Base-by-base conservation (phyloP, 2,797 vertebrate species). In the Eidolon dupreanum region DNA sequence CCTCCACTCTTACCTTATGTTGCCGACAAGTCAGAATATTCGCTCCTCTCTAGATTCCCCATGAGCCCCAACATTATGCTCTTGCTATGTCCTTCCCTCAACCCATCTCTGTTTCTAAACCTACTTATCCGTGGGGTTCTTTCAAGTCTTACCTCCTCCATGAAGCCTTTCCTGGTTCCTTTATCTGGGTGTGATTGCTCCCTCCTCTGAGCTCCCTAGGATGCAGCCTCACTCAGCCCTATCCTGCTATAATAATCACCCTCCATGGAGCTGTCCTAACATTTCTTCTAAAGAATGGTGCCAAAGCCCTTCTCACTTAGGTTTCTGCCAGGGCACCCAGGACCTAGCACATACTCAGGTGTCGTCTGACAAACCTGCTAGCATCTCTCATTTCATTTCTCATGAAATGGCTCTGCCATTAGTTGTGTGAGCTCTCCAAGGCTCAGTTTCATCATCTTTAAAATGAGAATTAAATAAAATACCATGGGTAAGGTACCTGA, bases 241-340 rank as follows among this genome's bases (percentile, higher is more conserved):
- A 16, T 17, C n/a, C 31, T 26, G 53, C 61, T 53, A 0, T 26
- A 70, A 61, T n/a, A 15, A 3, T 31, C 10, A 0, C 28, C 17
- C 0, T n/a, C 46, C 3, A 4, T 4, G 10, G 73, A 38, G 5
- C 3, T 3, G 24, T 33, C 31, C 11, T 15, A 36, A 51, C 2
- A 1, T 90, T 55, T 78, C 49, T 66, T 51, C 65, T 38, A 36
- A 10, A 61, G 63, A 55, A 33, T 12, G 51, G 4, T 0, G 1
- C 0, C 5, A 68, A 75, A 38, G 20, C n/a, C 57, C 16, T 53
- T 51, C 17, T 55, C 9, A 20, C 16, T 26, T 53, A 12, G 1
- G 8, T 8, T 16, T 46, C 26, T n/a, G 33, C 28, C 20, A 0
- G 0, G 59, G 28, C 41, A 41, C 73, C 46, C 13, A 41, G 41